Evolutionary conservation across 2,113 vertebrate genomes (phyloP), one percentile per base, ranked within the genome.

Genomic region (Danionella cerebrum): DNA sequence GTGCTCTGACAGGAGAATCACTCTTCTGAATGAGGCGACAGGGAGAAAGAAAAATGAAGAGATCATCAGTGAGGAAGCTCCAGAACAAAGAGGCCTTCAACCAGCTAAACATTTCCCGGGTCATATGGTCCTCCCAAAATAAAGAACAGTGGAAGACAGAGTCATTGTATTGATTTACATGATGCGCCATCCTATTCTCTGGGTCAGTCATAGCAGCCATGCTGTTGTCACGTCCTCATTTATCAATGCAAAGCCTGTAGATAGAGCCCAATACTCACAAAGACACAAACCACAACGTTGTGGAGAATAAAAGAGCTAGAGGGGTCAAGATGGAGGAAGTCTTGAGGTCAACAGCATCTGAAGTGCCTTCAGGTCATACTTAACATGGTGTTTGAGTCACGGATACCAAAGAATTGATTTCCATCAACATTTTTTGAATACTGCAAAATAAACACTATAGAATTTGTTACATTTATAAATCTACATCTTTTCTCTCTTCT

Each of bases 141-240:
- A 33, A 33, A 33, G 9, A 33, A 33, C 5, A 33, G 77, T 70
- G 78, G 77, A 81, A 81, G 77, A 29, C 69, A 53, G 69, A 78
- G 79, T 78, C 83, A 78, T 83, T 80, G 80, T 85, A 79, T 80
- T 87, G 85, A 87, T 88, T 86, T 85, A 84, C 78, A 81, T 81
- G 69, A 80, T 73, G 72, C 57, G 71, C 73, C 75, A 71, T 79
- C 77, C 54, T 67, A 77, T 75, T 84, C 71, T 50, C 70, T 47
- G 36, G 71, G 75, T 77, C 75, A 76, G 52, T 79, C 75, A 74
- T 65, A 82, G 72, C 22, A 71, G 41, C 71, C 76, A 18, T 36
- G 50, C 38, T 59, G 73, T 62, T 75, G 77, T 81, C 76, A 9
- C 27, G 12, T 11, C 24, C 71, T 59, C 74, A 76, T 80, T 78